phyloP scores from a whole-genome alignment of 2,888 invertebrate species.

The Pseudococcus viburni region DNA sequence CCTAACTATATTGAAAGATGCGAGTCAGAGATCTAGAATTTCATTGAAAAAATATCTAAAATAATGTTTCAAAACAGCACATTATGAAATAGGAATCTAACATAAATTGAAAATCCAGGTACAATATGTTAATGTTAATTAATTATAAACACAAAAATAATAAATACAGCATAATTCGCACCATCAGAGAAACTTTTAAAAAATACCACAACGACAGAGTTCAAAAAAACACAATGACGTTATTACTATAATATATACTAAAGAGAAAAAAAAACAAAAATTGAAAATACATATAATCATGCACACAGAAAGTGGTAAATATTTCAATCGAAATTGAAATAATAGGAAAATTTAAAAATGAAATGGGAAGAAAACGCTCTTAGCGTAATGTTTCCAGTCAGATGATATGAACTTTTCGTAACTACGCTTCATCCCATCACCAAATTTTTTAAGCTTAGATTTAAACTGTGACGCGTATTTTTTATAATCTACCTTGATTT shows the following conservation, averaged over 20 bases:
- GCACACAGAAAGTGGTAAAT: neutral
- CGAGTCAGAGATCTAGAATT: too few species aligned
- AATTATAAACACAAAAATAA: neutral
- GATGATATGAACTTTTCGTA: conserved; percentile 40
- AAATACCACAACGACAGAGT: neutral
- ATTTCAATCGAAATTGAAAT: neutral
- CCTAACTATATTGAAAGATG: too few species aligned
- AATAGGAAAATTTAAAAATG: conserved; percentile 21
- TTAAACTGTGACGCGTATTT: conserved; percentile 20
- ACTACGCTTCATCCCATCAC: conserved; percentile 12
- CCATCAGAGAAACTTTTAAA: neutral
- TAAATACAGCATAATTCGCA: conserved; percentile 27
- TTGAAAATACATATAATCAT: neutral
- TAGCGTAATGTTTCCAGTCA: conserved; percentile 48
- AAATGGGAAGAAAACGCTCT: neutral
- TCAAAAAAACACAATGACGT: neutral
- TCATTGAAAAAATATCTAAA: neutral
- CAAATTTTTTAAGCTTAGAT: conserved; percentile 19
- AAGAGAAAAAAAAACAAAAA: neutral
- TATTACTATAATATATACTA: neutral
- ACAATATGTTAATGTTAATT: neutral
- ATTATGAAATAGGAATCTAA: neutral
- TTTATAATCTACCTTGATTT: conserved; percentile 9
- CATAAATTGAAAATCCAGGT: neutral
- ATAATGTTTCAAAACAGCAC: neutral